These are phyloP conservation scores for Eupristina koningsbergeri DNA, from an alignment of 1,140 invertebrate genomes.

Conservation along the genomic window DNA sequence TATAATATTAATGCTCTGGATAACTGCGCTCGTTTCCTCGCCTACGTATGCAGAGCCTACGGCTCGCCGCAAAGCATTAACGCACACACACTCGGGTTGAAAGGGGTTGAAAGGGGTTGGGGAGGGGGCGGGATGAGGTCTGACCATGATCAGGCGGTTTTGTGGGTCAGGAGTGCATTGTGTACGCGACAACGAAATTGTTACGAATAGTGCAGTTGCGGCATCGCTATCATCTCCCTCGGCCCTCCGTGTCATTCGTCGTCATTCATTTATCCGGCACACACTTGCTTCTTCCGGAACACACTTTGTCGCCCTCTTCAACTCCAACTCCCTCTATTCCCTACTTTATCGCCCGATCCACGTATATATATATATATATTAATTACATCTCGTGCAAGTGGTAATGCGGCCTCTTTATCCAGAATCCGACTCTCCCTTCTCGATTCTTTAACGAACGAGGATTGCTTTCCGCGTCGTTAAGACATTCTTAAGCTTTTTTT, in stretches of 20 bases:
- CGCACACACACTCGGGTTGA: background rate
- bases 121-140: no score
- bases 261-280: conserved; percentile 32
- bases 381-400: background rate
- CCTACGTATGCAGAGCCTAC: background rate
- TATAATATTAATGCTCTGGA: conserved; percentile 58
- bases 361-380: background rate
- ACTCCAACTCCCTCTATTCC: background rate
- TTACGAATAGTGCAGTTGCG: conserved; percentile 45
- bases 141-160: conserved; percentile 47
- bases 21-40: conserved; percentile 50
- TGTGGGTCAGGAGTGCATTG: conserved; percentile 37
- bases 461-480: no score
- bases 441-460: no score
- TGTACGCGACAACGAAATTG: conserved; percentile 59
- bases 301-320: background rate
- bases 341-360: background rate
- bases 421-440: no score
- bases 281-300: no score
- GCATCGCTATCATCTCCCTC: background rate
- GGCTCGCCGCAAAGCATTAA: conserved; percentile 50
- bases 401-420: background rate
- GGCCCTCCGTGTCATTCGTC: background rate
- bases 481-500: no score
- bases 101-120: background rate